phyloP scores from a whole-genome alignment of 2,888 invertebrate genomes.

The Cloeon dipterum region DNA sequence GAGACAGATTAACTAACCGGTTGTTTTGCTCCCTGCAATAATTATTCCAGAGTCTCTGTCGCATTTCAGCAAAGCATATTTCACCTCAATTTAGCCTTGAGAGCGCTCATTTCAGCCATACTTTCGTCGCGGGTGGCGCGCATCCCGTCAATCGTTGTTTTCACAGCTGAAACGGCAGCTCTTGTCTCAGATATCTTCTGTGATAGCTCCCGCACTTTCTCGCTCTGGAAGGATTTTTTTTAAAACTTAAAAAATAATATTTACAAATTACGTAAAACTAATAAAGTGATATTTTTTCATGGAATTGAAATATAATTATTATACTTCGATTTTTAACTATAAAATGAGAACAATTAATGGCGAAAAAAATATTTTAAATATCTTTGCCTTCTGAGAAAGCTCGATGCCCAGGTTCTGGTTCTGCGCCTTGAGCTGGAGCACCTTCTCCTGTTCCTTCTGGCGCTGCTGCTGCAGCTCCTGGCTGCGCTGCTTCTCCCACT shows the following conservation, averaged over 20 bases:
- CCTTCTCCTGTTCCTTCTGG: conserved; percentile 64
- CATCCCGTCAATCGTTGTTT: conserved; percentile 94
- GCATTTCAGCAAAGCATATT: no score
- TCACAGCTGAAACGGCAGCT: conserved; percentile 71
- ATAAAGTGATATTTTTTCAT: neutral
- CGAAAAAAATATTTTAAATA: no score
- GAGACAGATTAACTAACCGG: conserved; percentile 51
- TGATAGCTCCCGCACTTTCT: conserved; percentile 53
- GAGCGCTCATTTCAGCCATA: conserved; percentile 61
- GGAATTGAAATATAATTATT: neutral
- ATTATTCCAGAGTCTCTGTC: no score
- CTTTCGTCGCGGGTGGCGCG: conserved; percentile 69
- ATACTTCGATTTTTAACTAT: neutral
- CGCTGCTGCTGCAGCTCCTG: conserved; percentile 70
- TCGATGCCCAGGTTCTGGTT: conserved; percentile 67
- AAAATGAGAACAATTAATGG: no score
- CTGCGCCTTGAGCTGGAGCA: conserved; percentile 64
- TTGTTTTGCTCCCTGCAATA: conserved; percentile 44
- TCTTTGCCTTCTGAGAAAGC: conserved; percentile 37
- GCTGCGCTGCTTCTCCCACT: conserved; percentile 85
- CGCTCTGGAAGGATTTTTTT: no score
- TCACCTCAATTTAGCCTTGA: conserved; percentile 14
- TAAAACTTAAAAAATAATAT: conserved; percentile 1
- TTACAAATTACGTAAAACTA: neutral
- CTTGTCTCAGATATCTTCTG: conserved; percentile 62